Evolutionary conservation across 2,797 vertebrate species (phyloP).

Genomic region (Propithecus perrieri): DNA sequence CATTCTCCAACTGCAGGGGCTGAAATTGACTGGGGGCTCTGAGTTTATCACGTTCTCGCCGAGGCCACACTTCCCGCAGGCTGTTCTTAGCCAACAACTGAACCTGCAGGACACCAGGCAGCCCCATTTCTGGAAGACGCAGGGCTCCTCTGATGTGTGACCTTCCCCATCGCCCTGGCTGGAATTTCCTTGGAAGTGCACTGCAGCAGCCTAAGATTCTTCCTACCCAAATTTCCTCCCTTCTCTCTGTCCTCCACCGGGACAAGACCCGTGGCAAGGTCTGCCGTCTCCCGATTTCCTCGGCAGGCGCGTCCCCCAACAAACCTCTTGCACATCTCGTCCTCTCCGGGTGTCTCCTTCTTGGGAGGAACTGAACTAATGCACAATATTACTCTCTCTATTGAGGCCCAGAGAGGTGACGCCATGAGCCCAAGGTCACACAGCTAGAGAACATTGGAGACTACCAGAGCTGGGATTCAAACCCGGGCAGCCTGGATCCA

Average conservation of each 20-base stretch:
- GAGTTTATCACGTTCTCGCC: background rate
- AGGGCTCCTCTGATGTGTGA: accelerated
- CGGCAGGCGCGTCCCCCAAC: background rate
- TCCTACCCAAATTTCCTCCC: background rate
- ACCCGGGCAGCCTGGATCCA: background rate
- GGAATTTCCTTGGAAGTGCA: background rate
- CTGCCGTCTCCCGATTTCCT: background rate
- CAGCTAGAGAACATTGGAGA: background rate
- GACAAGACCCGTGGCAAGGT: background rate
- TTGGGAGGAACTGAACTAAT: background rate
- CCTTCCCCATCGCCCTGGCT: accelerated
- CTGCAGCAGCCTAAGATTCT: background rate
- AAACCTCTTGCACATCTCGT: background rate
- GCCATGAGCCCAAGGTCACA: background rate
- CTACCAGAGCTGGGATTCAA: background rate
- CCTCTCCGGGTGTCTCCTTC: background rate
- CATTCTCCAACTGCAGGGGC: background rate
- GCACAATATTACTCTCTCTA: background rate
- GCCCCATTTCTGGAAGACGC: background rate
- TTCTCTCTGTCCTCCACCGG: no score
- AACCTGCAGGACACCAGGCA: background rate
- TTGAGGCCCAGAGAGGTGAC: background rate
- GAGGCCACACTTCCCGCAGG: background rate
- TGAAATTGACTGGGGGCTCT: background rate
- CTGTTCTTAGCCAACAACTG: background rate